phyloP scores from a whole-genome alignment of 2,888 invertebrate genomes.

The Polyommatus icarus region DNA sequence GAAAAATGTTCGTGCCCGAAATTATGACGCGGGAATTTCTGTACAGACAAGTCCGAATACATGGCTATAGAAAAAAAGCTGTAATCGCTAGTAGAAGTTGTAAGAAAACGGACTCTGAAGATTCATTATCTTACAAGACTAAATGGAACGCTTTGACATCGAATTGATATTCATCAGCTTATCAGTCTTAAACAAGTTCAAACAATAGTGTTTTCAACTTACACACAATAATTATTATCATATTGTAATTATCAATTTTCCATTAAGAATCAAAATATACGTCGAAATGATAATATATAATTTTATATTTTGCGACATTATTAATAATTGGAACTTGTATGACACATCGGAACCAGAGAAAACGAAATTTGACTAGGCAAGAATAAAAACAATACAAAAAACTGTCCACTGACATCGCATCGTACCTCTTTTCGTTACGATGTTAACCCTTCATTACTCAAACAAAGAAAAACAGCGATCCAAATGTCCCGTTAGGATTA shows the following conservation, averaged over 20 bases:
- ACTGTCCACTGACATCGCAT: neutral
- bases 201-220: constrained; percentile 23
- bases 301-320: too few species aligned
- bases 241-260: neutral
- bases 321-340: too few species aligned
- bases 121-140: constrained; percentile 43
- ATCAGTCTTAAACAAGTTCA: neutral
- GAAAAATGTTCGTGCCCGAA: constrained; percentile 73
- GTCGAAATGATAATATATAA: too few species aligned
- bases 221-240: neutral
- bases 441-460: neutral
- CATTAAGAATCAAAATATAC: too few species aligned
- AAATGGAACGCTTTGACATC: constrained; percentile 59
- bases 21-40: constrained; percentile 76
- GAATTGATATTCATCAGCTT: constrained; percentile 47
- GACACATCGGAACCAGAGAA: too few species aligned
- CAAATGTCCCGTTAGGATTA: neutral
- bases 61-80: constrained; percentile 54
- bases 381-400: too few species aligned
- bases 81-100: constrained; percentile 32
- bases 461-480: neutral
- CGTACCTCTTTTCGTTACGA: neutral
- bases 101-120: constrained; percentile 35
- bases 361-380: too few species aligned
- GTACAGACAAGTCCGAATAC: constrained; percentile 69